A percentile compares a stretch with the other conserved stretches of the same genome.
These are phyloP conservation scores for Drosophila nigromelanica DNA, from an alignment of 1,140 invertebrate genomes.

Conservation along the genomic window DNA sequence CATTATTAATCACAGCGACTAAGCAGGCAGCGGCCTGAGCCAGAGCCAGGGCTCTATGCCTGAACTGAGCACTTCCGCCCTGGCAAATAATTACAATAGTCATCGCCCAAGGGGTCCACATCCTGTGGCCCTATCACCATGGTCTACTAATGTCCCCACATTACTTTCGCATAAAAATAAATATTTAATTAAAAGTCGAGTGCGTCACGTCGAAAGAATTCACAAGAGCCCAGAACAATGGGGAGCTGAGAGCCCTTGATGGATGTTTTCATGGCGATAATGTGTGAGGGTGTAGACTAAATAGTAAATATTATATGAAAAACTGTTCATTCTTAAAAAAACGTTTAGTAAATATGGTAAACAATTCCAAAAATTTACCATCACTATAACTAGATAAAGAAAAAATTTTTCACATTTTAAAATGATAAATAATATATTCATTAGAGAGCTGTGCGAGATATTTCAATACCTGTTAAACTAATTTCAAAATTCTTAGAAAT, in stretches of 20 bases:
- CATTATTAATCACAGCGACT: constrained; percentile 80
- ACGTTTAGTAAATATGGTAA: background rate
- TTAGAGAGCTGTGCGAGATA: too few species aligned
- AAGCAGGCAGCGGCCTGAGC: constrained; percentile 48
- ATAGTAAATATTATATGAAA: background rate
- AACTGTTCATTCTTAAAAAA: background rate
- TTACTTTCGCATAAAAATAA: constrained; percentile 76
- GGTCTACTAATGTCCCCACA: constrained; percentile 60
- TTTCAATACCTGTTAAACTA: too few species aligned
- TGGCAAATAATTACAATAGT: constrained; percentile 77
- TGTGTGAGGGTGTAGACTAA: background rate
- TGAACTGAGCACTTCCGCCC: constrained; percentile 63
- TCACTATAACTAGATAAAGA: too few species aligned
- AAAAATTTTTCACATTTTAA: too few species aligned
- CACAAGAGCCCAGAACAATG: background rate
- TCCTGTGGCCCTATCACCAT: constrained; percentile 4
- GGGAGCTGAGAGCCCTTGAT: background rate
- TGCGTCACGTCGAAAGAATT: constrained; percentile 12
- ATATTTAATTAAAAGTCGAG: constrained; percentile 77
- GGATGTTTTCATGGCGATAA: constrained; percentile 12
- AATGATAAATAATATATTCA: too few species aligned
- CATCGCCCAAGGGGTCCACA: constrained; percentile 50
- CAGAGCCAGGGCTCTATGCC: constrained; percentile 28
- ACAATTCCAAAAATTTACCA: background rate
- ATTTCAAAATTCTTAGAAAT: too few species aligned